Percentiles rank a stretch among this genome's conserved stretches.
Conservation (phyloP, 2,113 vertebrate genomes). For the Anser cygnoides region DNA sequence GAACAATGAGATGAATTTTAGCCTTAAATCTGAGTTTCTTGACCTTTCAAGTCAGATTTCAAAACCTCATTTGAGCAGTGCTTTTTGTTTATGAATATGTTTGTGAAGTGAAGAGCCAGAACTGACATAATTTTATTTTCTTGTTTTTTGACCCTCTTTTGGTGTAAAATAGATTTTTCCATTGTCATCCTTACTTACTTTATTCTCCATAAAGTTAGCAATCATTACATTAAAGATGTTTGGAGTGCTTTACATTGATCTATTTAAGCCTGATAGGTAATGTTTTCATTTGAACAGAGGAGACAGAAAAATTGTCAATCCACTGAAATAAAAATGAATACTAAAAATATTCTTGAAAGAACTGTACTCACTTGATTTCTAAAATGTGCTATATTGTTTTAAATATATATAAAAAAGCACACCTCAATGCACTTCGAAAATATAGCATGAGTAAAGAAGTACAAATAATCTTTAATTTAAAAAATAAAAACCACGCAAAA, state of each 20-base stretch:
- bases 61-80: background rate
- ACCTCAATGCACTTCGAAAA: background rate
- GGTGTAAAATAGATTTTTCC: constrained; percentile 10
- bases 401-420: background rate
- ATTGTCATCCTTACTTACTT: background rate
- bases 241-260: background rate
- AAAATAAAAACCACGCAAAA: background rate
- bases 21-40: constrained; percentile 50
- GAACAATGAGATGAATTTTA: constrained; percentile 22
- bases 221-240: background rate
- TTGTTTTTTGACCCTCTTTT: background rate
- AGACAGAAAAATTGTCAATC: background rate
- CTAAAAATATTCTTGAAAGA: background rate
- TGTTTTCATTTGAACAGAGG: background rate
- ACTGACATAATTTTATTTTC: background rate
- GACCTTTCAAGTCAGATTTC: constrained; percentile 40
- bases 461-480: background rate
- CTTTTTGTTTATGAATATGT: background rate
- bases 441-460: background rate
- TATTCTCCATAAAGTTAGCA: background rate
- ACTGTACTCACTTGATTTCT: background rate
- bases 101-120: background rate
- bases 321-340: constrained; percentile 25
- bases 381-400: background rate
- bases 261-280: constrained; percentile 3